Percentiles rank a stretch among this genome's conserved stretches.
These are phyloP conservation scores for Parasteatoda lunata DNA, from an alignment of 2,888 invertebrate species.

Conservation along the genomic window DNA sequence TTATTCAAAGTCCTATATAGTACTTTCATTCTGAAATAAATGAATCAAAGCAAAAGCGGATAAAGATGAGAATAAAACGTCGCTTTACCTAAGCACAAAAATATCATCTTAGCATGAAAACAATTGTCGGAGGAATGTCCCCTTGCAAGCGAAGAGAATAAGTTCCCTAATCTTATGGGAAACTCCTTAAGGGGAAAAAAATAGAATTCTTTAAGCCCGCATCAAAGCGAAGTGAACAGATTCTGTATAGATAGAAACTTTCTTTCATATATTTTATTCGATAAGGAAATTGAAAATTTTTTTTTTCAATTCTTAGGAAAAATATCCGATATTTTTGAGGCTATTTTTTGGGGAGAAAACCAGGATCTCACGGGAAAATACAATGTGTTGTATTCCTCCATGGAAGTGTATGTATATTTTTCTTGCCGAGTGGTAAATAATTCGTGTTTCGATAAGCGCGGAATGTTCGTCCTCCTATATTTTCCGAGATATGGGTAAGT, in stretches of 20 bases:
- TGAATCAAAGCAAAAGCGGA: not conserved
- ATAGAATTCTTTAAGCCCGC: slow-evolving; percentile 4
- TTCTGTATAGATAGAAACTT: slow-evolving; percentile 32
- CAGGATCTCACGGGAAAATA: slow-evolving; percentile 19
- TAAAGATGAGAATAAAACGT: not conserved
- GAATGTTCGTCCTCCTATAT: not conserved
- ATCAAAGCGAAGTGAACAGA: slow-evolving; percentile 12
- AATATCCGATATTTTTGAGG: slow-evolving; percentile 21
- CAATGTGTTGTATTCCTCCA: not conserved
- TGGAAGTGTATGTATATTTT: not conserved
- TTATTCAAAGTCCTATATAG: not conserved
- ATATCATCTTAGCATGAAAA: not conserved
- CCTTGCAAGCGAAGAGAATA: not conserved
- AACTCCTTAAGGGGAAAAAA: not conserved
- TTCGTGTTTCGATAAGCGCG: not conserved
- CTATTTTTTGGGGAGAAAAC: slow-evolving; percentile 31
- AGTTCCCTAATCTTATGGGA: slow-evolving; percentile 16
- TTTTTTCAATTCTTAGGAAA: not conserved
- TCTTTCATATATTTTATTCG: slow-evolving; percentile 42
- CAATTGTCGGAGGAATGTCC: not conserved
- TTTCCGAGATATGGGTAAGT: not conserved
- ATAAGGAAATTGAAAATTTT: slow-evolving; percentile 48
- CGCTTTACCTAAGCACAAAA: not conserved
- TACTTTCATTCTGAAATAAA: not conserved
- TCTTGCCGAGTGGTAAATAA: not conserved